Percentiles rank a stretch among this genome's conserved stretches.
These are phyloP conservation scores for Diarsia mendica DNA, from an alignment of 2,888 invertebrate genomes.

Conservation along the genomic window DNA sequence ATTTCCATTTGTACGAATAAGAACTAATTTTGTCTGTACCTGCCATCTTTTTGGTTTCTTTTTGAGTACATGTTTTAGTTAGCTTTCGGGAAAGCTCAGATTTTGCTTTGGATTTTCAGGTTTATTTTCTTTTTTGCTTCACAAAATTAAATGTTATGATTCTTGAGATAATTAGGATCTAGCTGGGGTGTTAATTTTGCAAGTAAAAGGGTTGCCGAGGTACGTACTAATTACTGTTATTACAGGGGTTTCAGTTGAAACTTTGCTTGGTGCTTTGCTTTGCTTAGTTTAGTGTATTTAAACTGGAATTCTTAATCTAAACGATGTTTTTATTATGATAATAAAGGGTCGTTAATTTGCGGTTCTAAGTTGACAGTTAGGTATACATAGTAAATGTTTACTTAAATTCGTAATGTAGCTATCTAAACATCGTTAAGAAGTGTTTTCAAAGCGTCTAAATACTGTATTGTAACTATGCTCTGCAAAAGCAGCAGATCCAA, in stretches of 20 bases:
- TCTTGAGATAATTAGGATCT: constrained; percentile 24
- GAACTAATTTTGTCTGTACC: constrained; percentile 47
- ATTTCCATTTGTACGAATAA: constrained; percentile 50
- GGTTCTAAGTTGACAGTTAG: neutral
- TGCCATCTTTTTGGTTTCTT: neutral
- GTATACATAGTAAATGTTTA: neutral
- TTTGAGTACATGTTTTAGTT: neutral
- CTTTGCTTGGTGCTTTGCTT: neutral
- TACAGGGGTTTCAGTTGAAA: constrained; percentile 10
- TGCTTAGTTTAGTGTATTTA: constrained; percentile 1
- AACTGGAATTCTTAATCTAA: constrained; percentile 3
- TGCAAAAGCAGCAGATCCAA: neutral
- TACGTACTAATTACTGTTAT: constrained; percentile 30
- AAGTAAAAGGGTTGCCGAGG: neutral
- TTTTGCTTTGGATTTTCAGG: neutral
- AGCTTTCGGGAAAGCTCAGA: neutral
- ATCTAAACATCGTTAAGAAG: neutral
- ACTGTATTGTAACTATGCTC: neutral
- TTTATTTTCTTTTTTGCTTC: constrained; percentile 19
- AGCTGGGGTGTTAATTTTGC: constrained; percentile 31
- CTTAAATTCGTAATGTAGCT: neutral
- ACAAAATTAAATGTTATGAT: constrained; percentile 11
- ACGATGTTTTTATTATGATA: constrained; percentile 7
- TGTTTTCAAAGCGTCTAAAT: neutral
- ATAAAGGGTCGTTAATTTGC: neutral